Evolutionary conservation across 2,113 vertebrate species (phyloP).

Genomic region (Oreochromis tanganicae): DNA sequence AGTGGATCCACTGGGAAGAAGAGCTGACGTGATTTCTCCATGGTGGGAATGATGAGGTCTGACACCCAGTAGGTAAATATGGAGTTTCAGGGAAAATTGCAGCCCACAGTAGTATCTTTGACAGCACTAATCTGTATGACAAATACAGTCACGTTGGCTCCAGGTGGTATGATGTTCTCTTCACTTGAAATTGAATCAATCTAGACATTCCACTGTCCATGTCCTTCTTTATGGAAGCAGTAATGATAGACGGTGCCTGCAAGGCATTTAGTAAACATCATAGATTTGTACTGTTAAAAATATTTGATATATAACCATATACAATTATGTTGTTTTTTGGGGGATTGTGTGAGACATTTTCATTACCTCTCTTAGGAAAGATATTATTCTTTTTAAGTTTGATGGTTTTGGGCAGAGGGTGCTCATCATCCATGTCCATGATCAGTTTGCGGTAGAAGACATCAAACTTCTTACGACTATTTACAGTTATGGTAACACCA

Average conservation of each 20-base stretch:
- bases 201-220: conserved; percentile 84
- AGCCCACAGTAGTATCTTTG: neutral
- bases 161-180: conserved; percentile 71
- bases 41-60: conserved; percentile 87
- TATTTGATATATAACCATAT: neutral
- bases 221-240: conserved; percentile 81
- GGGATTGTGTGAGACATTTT: neutral
- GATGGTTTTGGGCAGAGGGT: conserved; percentile 80
- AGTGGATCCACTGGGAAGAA: conserved; percentile 87
- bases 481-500: conserved; percentile 79
- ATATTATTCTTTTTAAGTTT: conserved; percentile 80
- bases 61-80: conserved; percentile 73
- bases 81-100: neutral
- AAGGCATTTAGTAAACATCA: neutral
- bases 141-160: conserved; percentile 73
- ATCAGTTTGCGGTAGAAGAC: conserved; percentile 81
- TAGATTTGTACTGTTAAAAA: neutral
- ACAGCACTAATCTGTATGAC: neutral
- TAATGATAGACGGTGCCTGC: conserved; percentile 88
- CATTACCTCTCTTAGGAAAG: conserved; percentile 85
- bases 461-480: conserved; percentile 86
- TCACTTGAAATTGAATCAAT: conserved; percentile 80
- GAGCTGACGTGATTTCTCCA: conserved; percentile 85
- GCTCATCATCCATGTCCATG: conserved; percentile 65
- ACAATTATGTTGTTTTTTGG: neutral